Evolutionary conservation across 2,797 vertebrate species (phyloP), one percentile per base, ranked within the genome.

Genomic region (Coccyzus lansbergi): DNA sequence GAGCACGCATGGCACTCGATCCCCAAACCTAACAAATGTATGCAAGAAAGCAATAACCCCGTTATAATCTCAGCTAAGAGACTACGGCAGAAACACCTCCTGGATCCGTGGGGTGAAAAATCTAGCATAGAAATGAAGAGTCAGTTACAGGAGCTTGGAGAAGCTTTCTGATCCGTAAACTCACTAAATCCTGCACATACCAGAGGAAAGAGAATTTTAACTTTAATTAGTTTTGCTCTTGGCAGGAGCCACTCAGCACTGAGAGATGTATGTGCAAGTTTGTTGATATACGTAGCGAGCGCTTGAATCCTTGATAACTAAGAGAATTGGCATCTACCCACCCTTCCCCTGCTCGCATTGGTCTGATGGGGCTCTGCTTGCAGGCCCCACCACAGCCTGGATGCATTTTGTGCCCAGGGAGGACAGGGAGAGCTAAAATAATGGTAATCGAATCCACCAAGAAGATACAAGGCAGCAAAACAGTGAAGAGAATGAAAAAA

Each of bases 211-310:
- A 19, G 84, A 92, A 88, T 92, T 95, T 75, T 52, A 96, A 89
- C 93, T 86, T 63, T 53, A 92, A 94, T 80, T 85, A 83, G 88
- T 86, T 94, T 88, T 92, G 80, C 81, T 87, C 86, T 95, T 79
- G 79, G 95, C 96, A 96, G 80, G 53, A 95, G 92, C 44, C 44
- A 48, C 88, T 56, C 70, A 33, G 87, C 68, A 34, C 67, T 51
- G 88, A 91, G 89, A 74, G 84, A 88, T 18, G n/a, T 6, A 34
- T 31, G 87, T 3, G 3, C 53, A 31, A 64, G 89, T 90, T 67
- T 87, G 84, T 91, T 91, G 86, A 42, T 60, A 76, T 34, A 86
- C n/a, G 3, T 71, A 74, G 51, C 55, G 29, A 86, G 40, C 4
- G 16, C 63, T 71, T 71, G 85, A 83, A 85, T 90, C 94, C 81